Evolutionary conservation across 2,113 vertebrate genomes (phyloP).

Genomic region (Carollia perspicillata): DNA sequence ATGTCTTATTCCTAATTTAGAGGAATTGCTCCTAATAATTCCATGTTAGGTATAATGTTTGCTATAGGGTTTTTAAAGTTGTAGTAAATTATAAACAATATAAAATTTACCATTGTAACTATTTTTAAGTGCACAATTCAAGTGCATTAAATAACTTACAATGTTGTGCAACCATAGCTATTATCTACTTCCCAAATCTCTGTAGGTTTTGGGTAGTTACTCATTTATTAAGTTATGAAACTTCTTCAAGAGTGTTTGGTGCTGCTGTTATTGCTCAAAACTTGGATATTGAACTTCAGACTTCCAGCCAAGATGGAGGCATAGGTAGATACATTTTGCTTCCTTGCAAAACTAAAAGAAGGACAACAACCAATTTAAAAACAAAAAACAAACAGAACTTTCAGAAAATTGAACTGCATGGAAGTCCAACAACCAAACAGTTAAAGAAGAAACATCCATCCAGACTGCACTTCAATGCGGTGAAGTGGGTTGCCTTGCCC

Average conservation of each 20-base stretch:
- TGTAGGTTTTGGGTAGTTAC: neutral
- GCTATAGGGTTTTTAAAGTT: neutral
- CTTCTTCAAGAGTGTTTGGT: neutral
- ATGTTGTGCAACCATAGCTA: neutral
- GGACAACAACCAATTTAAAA: no score
- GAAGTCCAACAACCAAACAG: no score
- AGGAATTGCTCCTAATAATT: conserved; percentile 10
- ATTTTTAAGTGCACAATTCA: neutral
- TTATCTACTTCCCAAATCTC: neutral
- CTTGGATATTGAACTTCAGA: neutral
- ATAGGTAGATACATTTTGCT: no score
- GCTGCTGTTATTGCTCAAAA: neutral
- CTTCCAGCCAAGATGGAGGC: no score
- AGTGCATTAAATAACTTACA: neutral
- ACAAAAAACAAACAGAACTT: no score
- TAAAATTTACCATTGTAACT: neutral
- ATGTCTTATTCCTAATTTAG: neutral
- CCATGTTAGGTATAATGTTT: neutral
- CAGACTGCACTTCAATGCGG: no score
- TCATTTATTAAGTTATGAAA: neutral
- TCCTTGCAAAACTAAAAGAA: no score
- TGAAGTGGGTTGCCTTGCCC: no score
- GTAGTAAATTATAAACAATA: neutral
- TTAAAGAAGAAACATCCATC: no score
- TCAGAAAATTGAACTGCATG: no score